These are phyloP conservation scores for Ochotona curzoniae DNA, from an alignment of 2,113 vertebrate species.

Conservation along the genomic window DNA sequence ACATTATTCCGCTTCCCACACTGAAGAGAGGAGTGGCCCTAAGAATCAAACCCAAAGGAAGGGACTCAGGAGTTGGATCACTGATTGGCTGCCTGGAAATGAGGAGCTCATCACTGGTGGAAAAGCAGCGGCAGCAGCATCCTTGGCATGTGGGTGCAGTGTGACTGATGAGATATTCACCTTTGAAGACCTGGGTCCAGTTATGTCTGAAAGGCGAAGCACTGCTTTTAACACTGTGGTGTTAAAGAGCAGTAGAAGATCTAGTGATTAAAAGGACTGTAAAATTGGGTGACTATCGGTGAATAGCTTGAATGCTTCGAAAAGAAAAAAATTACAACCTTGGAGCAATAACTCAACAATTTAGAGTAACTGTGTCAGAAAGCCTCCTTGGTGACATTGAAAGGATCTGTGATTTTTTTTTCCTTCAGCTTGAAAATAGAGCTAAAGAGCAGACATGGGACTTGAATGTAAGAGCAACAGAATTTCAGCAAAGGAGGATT, in stretches of 20 bases:
- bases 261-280: not conserved
- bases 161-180: not conserved
- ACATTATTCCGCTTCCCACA: not conserved
- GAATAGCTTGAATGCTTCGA: not conserved
- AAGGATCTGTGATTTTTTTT: not conserved
- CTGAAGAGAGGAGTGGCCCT: not conserved
- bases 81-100: not conserved
- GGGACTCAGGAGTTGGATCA: not conserved
- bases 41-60: not conserved
- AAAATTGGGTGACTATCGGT: not conserved
- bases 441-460: not conserved
- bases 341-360: constrained; percentile 41
- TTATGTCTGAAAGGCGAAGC: not conserved
- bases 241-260: not conserved
- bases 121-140: not conserved
- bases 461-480: not conserved
- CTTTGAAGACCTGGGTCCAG: not conserved
- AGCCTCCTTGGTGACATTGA: constrained; percentile 12
- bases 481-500: constrained; percentile 15
- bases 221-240: not conserved
- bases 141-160: not conserved
- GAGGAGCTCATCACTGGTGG: not conserved
- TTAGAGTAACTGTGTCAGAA: constrained; percentile 44
- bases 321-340: not conserved
- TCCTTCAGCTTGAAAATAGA: not conserved